These are phyloP conservation scores for Harpagoxenus sublaevis DNA, from an alignment of 2,888 invertebrate genomes.

Conservation along the genomic window DNA sequence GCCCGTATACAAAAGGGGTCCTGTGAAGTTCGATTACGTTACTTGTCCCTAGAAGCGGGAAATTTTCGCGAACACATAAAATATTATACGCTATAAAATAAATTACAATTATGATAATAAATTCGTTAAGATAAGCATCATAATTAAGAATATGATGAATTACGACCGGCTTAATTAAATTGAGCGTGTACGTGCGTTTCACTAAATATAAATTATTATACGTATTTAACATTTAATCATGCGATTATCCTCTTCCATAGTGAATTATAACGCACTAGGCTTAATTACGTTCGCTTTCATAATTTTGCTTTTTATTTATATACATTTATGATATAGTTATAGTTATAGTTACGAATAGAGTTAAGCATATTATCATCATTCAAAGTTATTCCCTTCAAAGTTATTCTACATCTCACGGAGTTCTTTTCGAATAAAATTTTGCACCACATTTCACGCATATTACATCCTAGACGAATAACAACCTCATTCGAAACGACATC, in stretches of 20 bases:
- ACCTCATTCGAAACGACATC: not conserved
- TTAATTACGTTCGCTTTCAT: not conserved
- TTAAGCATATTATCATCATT: not conserved
- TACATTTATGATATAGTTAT: not conserved
- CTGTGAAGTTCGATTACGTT: conserved; percentile 3
- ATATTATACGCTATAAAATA: not conserved
- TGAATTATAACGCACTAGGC: not conserved
- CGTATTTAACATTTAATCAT: not conserved
- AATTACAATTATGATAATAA: not conserved
- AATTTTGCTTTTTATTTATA: not conserved
- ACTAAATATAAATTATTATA: not conserved
- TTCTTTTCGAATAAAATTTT: conserved; percentile 2
- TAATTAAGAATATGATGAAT: conserved; percentile 17
- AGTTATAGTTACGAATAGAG: not conserved
- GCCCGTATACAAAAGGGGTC: not conserved
- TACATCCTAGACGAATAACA: not conserved
- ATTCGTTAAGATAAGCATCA: not conserved
- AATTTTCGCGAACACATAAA: not conserved
- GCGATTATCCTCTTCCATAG: not conserved
- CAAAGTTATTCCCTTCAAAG: not conserved
- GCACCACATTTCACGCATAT: not conserved
- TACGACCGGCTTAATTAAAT: conserved; percentile 4
- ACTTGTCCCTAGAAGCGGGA: not conserved
- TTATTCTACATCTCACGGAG: not conserved
- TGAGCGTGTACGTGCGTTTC: not conserved